These are phyloP conservation scores for Chloroceryle inda DNA, from an alignment of 2,797 vertebrate genomes.

Conservation along the genomic window DNA sequence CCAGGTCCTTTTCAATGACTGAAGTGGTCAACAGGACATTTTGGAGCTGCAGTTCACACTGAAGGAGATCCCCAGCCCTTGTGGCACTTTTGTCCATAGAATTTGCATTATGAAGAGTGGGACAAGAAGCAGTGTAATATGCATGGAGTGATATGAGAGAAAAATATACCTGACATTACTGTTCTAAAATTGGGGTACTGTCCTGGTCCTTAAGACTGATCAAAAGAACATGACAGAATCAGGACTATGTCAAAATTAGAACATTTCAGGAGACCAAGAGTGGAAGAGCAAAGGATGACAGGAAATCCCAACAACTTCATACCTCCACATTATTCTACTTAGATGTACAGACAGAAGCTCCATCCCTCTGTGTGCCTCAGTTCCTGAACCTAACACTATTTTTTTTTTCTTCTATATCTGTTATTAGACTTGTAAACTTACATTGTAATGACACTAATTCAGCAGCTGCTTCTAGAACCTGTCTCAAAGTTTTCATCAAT, in stretches of 20 bases:
- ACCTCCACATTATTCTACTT: background rate
- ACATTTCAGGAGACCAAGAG: background rate
- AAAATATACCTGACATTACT: background rate
- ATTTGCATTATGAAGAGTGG: background rate
- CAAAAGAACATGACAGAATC: background rate
- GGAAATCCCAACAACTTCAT: conserved; percentile 9
- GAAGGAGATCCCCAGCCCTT: background rate
- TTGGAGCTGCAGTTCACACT: background rate
- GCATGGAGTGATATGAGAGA: background rate
- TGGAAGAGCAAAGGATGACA: conserved; percentile 1
- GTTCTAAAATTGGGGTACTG: background rate
- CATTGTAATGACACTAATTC: background rate
- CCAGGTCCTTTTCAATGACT: background rate
- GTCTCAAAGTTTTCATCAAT: background rate
- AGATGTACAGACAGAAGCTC: background rate
- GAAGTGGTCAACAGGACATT: background rate
- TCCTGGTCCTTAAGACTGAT: background rate
- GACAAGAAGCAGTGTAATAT: background rate
- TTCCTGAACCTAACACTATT: background rate
- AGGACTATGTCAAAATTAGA: background rate
- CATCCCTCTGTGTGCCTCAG: background rate
- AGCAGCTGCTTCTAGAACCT: background rate
- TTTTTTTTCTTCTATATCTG: background rate
- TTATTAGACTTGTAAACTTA: background rate
- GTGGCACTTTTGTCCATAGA: background rate